These are phyloP conservation scores for Rhinopomastus cyanomelas DNA, from an alignment of 2,113 vertebrate species.

Conservation along the genomic window DNA sequence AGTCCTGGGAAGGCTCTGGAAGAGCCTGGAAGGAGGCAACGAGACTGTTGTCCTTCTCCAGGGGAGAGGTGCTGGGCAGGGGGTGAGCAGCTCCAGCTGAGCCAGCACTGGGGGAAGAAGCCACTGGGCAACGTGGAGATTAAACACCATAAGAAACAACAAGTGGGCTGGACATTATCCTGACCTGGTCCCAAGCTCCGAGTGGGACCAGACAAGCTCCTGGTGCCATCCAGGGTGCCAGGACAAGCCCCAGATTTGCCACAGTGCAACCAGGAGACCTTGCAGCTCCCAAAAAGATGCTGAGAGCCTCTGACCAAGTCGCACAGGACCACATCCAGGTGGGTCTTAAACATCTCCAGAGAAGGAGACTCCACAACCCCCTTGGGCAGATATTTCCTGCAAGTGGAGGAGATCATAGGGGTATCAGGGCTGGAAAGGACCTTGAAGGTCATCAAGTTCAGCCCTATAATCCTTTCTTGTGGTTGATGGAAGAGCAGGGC, in stretches of 20 bases:
- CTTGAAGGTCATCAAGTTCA: too few species aligned
- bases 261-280: rapidly evolving
- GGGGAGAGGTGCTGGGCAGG: rapidly evolving
- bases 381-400: background rate
- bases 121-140: background rate
- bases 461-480: rapidly evolving
- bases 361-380: too few species aligned
- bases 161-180: background rate
- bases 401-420: background rate
- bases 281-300: rapidly evolving
- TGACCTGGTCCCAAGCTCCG: background rate
- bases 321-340: too few species aligned
- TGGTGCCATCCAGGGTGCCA: rapidly evolving
- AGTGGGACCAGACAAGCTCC: rapidly evolving
- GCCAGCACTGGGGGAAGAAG: background rate
- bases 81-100: background rate
- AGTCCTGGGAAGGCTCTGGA: rapidly evolving
- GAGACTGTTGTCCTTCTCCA: rapidly evolving
- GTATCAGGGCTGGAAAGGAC: too few species aligned
- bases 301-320: rapidly evolving
- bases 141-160: background rate
- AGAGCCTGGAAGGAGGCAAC: background rate
- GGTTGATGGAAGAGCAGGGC: rapidly evolving
- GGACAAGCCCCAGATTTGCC: background rate
- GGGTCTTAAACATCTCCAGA: too few species aligned